Conservation (phyloP, 1,140 invertebrate species). For the Bombus affinis region DNA sequence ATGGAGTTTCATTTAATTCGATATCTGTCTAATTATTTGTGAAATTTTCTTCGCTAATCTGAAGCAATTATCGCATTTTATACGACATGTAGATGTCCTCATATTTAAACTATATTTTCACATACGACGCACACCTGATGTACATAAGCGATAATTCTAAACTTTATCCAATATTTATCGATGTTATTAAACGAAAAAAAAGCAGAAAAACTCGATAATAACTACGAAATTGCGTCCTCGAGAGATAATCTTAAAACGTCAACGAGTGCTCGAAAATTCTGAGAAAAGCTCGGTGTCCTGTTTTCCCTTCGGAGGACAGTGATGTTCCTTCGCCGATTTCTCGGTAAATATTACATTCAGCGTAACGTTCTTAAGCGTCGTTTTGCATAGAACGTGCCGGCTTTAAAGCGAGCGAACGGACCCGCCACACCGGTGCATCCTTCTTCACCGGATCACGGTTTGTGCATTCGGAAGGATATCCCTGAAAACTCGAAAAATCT, state of each 20-base stretch:
- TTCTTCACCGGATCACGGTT: conserved; percentile 23
- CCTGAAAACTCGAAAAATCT: conserved; percentile 60
- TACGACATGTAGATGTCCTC: too few species aligned
- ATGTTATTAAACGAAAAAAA: not conserved
- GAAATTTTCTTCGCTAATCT: too few species aligned
- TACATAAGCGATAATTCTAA: too few species aligned
- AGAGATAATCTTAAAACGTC: not conserved
- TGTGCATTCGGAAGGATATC: conserved; percentile 34
- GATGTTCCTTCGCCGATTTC: not conserved
- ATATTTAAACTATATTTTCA: too few species aligned
- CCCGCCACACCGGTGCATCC: not conserved
- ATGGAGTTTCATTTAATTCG: too few species aligned
- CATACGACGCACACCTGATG: too few species aligned
- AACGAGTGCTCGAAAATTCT: not conserved
- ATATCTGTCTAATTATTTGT: too few species aligned
- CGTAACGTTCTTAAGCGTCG: conserved; percentile 47
- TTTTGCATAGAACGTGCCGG: conserved; percentile 37
- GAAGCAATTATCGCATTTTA: too few species aligned
- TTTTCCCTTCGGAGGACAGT: not conserved
- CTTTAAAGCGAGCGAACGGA: conserved; percentile 7
- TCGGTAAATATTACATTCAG: conserved; percentile 45
- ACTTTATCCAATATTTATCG: too few species aligned
- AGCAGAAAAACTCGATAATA: not conserved
- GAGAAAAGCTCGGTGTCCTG: not conserved
- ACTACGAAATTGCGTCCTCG: not conserved